These are phyloP conservation scores for Pteronura brasiliensis DNA, from an alignment of 2,113 vertebrate species.

Conservation along the genomic window DNA sequence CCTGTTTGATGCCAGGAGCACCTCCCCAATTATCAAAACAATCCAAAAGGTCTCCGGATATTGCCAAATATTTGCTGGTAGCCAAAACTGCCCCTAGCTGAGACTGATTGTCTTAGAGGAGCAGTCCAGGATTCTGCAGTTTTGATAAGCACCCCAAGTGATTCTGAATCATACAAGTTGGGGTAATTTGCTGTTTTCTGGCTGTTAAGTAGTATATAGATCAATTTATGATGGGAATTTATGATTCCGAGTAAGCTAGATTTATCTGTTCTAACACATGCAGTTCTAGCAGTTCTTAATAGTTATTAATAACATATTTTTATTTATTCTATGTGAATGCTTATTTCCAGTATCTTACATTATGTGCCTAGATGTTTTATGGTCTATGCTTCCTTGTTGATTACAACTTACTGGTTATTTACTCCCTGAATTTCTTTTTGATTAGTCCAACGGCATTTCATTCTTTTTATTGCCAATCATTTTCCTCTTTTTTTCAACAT, in stretches of 20 bases:
- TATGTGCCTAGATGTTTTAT: background rate
- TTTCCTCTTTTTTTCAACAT: background rate
- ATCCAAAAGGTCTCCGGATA: background rate
- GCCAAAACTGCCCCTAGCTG: background rate
- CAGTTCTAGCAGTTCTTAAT: background rate
- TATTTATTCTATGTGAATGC: background rate
- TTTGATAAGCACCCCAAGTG: background rate
- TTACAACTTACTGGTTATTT: background rate
- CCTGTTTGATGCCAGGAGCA: background rate
- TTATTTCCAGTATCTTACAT: background rate
- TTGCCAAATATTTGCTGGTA: background rate
- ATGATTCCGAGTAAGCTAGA: background rate
- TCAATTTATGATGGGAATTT: background rate
- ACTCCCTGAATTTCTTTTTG: constrained; percentile 6
- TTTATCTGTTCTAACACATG: background rate
- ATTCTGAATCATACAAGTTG: background rate
- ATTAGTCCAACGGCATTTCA: background rate
- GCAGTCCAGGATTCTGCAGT: background rate
- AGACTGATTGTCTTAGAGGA: background rate
- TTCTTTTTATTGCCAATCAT: background rate
- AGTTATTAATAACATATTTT: constrained; percentile 23
- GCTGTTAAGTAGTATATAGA: background rate
- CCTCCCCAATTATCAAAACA: background rate
- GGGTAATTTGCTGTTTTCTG: background rate
- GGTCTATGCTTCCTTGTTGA: background rate